Evolutionary conservation across 2,113 vertebrate species (phyloP).

Genomic region (Psittacus erithacus): DNA sequence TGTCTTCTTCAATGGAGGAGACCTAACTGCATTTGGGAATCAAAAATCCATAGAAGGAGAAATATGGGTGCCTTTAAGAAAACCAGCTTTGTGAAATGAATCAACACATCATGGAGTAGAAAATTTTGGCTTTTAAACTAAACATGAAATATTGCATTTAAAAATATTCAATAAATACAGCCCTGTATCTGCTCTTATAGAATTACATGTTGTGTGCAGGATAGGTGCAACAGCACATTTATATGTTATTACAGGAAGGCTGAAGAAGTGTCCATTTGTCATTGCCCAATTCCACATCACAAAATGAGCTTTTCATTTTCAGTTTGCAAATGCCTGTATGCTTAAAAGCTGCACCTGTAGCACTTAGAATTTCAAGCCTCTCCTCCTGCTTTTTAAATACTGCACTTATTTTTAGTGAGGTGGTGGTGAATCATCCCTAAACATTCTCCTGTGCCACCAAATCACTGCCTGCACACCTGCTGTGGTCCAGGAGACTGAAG

Average conservation of each 20-base stretch:
- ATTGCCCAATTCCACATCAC: not conserved
- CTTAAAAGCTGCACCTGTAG: conserved; percentile 29
- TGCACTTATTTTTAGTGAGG: conserved; percentile 42
- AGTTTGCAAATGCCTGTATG: not conserved
- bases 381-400: not conserved
- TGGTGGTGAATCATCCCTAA: not conserved
- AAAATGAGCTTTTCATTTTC: not conserved
- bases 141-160: not conserved
- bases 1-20: not conserved
- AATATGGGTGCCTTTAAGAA: not conserved
- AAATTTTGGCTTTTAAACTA: not conserved
- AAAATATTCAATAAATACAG: not conserved
- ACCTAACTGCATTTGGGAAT: not conserved
- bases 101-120: not conserved
- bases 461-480: not conserved
- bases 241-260: not conserved
- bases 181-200: not conserved
- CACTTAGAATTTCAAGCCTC: conserved; percentile 28
- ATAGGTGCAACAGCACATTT: not conserved
- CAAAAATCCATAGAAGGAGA: not conserved
- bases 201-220: not conserved
- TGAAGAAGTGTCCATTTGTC: not conserved
- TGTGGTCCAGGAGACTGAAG: not conserved
- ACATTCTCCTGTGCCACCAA: not conserved
- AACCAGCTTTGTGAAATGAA: not conserved